Conservation (phyloP, 2,113 vertebrate genomes). For the Ochotona curzoniae region DNA sequence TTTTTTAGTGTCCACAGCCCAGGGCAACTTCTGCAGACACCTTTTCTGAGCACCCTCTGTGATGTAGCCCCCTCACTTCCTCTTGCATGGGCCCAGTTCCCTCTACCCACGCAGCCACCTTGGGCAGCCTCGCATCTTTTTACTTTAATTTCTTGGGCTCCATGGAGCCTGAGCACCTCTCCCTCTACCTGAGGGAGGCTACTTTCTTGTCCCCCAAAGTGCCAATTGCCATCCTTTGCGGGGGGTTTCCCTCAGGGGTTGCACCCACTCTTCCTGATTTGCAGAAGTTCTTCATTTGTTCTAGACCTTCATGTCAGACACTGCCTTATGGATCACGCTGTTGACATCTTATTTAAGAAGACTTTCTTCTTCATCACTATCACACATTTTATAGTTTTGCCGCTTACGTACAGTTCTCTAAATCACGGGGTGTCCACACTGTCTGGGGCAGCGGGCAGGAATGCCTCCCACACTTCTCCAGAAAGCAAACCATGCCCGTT, state of each 20-base stretch:
- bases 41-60: neutral
- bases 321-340: neutral
- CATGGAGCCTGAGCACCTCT: neutral
- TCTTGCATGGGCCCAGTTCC: neutral
- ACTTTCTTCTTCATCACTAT: neutral
- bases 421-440: neutral
- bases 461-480: neutral
- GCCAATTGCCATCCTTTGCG: neutral
- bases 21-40: neutral
- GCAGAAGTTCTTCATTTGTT: neutral
- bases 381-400: neutral
- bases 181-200: neutral
- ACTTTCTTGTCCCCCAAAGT: conserved; percentile 8
- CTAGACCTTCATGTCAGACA: neutral
- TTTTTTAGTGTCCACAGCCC: neutral
- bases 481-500: neutral
- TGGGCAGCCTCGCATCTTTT: neutral
- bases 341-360: neutral
- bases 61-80: neutral
- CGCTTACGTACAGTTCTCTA: neutral
- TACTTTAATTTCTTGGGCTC: neutral
- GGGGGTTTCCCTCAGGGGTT: neutral
- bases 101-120: neutral
- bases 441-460: neutral
- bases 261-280: conserved; percentile 16